phyloP scores from a whole-genome alignment of 2,113 vertebrate species.

The Felis chaus region DNA sequence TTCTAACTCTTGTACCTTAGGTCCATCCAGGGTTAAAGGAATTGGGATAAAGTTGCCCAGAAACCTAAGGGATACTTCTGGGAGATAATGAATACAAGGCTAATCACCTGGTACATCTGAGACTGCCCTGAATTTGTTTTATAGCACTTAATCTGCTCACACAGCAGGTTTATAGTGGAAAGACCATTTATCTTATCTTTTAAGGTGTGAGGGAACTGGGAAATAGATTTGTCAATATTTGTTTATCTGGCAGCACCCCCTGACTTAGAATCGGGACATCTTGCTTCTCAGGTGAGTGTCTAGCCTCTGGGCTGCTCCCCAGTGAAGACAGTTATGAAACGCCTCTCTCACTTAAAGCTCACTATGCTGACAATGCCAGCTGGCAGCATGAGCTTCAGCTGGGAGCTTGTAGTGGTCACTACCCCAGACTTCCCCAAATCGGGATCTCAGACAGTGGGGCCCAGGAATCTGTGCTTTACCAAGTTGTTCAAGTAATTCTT shows the following conservation, averaged over 20 bases:
- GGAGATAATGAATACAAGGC: background rate
- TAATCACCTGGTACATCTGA: background rate
- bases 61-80: background rate
- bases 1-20: background rate
- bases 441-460: background rate
- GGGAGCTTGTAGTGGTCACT: background rate
- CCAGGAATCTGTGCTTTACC: too few relatives aligned
- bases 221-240: background rate
- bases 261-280: background rate
- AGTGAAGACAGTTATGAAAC: background rate
- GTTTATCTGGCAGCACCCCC: background rate
- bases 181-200: background rate
- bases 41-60: background rate
- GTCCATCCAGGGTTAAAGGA: background rate
- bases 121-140: background rate
- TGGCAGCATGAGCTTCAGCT: background rate
- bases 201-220: background rate
- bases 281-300: background rate
- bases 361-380: fast-evolving
- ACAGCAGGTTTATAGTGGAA: background rate
- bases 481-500: background rate
- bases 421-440: background rate
- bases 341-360: background rate
- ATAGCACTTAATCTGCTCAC: background rate
- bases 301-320: background rate